Evolutionary conservation across 2,113 vertebrate species (phyloP).

Genomic region (Trinectes maculatus): DNA sequence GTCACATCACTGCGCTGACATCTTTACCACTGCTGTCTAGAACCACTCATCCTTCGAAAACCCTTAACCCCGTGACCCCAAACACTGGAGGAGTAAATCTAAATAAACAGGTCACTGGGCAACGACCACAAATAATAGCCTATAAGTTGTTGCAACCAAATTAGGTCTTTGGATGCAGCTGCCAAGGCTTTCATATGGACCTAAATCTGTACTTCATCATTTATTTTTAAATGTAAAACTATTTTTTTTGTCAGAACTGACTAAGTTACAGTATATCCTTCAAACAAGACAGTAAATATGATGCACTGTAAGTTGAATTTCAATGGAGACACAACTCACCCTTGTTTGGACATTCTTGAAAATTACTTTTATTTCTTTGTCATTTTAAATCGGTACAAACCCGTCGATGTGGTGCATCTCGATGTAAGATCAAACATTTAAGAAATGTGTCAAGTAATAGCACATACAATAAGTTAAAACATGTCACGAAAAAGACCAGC

Average conservation of each 20-base stretch:
- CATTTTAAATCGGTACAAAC: constrained; percentile 95
- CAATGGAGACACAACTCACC: constrained; percentile 66
- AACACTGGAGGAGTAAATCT: constrained; percentile 2
- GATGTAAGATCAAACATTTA: constrained; percentile 96
- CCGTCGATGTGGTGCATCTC: constrained; percentile 91
- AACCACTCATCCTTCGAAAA: constrained; percentile 59
- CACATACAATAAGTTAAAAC: constrained; percentile 99
- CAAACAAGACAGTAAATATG: background rate
- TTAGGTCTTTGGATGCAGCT: background rate
- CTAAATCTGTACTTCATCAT: no score
- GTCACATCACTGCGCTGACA: constrained; percentile 69
- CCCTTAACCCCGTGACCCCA: constrained; percentile 45
- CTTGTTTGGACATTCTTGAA: constrained; percentile 90
- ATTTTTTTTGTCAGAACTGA: no score
- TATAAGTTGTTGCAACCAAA: constrained; percentile 1
- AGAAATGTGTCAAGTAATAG: constrained; percentile 97
- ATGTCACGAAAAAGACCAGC: constrained; percentile 97
- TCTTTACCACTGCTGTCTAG: constrained; percentile 63
- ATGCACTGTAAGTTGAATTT: background rate
- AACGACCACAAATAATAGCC: background rate
- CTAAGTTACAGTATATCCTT: background rate
- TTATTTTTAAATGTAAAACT: no score
- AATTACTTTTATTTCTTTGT: constrained; percentile 92
- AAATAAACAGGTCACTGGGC: constrained; percentile 17
- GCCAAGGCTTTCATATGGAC: background rate